Evolutionary conservation across 2,797 vertebrate genomes (phyloP).

Genomic region (Paramormyrops hopkinsi): DNA sequence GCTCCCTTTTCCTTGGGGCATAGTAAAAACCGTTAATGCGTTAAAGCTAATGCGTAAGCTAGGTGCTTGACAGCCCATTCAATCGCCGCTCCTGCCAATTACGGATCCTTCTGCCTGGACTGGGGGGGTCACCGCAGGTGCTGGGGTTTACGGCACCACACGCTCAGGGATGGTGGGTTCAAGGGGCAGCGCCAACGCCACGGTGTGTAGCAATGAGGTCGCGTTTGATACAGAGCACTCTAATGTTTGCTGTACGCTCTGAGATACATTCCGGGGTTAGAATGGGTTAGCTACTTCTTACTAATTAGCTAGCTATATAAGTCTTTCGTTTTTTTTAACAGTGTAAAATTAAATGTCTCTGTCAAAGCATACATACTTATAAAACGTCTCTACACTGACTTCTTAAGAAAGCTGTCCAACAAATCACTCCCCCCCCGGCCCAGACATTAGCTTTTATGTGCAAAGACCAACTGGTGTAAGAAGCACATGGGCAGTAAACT

Average conservation of each 20-base stretch:
- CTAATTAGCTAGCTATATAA: background rate
- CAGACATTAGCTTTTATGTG: background rate
- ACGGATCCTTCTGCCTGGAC: background rate
- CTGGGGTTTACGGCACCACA: background rate
- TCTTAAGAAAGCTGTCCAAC: background rate
- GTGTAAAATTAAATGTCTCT: background rate
- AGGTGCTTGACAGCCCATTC: background rate
- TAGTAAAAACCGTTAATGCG: background rate
- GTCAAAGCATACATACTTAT: background rate
- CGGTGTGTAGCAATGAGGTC: background rate
- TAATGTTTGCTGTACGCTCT: background rate
- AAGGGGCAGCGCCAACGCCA: background rate
- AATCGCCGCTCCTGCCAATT: slow-evolving; percentile 22
- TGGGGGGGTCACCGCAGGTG: background rate
- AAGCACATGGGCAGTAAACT: background rate
- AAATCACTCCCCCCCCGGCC: background rate
- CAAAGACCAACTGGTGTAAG: background rate
- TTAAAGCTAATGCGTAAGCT: background rate
- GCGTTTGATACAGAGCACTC: background rate
- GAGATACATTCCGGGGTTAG: background rate
- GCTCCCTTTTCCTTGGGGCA: background rate
- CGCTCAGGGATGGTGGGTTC: background rate
- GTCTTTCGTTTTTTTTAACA: background rate
- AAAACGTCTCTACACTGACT: background rate
- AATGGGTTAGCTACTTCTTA: background rate